Base-by-base conservation (phyloP, 2,888 invertebrate species). In the Epirrhoe alternata region DNA sequence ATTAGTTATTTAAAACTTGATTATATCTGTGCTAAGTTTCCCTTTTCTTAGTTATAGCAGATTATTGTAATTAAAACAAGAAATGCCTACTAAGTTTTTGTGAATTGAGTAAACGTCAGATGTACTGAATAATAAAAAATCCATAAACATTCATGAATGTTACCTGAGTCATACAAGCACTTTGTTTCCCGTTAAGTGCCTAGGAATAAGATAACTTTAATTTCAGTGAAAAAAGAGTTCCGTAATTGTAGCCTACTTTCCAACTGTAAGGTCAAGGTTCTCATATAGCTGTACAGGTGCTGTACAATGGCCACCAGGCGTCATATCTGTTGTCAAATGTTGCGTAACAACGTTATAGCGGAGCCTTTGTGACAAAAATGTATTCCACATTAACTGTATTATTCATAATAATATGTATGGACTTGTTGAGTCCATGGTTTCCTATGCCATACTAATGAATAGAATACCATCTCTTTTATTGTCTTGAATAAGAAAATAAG, bases 311-410 rank as follows among this genome's bases (percentile, higher is more conserved):
- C 56, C 56, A 30, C 47, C 17, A n/a, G 45, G 56, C 56, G 45
- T n/a, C 47, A 14, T 52, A 33, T 53, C 53, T 60, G 52, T 45
- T 60, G 53, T 45, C 45, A 60, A 45, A 60, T 31, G 31, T 59
- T 59, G 59, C 59, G 51, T 38, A 38, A 38, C 50, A 45, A 5
- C n/a, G 33, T 8, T 2, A n/a, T n/a, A 7, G 0, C 47, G 58
- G 17, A 58, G 49, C 17, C 12, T 17, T 8, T 8, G 35, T 7
- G 8, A 1, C 35, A 8, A 10, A 2, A 4, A 12, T 42, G 1
- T 24, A 24, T 24, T 24, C 3, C 24, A 3, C 24, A 24, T 24
- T 24, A 24, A 24, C 24, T 24, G 24, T 24, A 3, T 24, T 24
- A 24, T 24, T 24, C 24, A 3, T 24, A 24, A 24, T 24, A 24